phyloP scores from a whole-genome alignment of 1,140 invertebrate genomes.

The Parasteatoda tepidariorum region DNA sequence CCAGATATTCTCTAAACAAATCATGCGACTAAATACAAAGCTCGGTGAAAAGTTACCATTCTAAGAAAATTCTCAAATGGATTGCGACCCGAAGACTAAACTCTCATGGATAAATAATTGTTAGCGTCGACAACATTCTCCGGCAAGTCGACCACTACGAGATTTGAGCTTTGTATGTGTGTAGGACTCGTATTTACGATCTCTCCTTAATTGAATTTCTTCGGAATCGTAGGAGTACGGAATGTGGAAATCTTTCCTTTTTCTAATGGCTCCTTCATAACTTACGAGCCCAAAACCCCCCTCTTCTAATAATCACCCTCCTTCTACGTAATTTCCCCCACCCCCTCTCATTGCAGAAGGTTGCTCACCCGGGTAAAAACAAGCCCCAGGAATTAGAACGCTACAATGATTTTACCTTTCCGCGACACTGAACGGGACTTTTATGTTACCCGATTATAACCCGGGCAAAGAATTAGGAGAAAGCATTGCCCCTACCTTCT shows the following conservation, averaged over 20 bases:
- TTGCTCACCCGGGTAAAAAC: constrained; percentile 22
- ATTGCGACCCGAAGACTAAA: too few species aligned
- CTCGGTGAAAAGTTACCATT: too few species aligned
- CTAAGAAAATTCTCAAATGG: too few species aligned
- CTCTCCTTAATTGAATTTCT: constrained; percentile 40
- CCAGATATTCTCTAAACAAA: too few species aligned
- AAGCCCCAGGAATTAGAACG: constrained; percentile 34
- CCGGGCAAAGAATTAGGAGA: constrained; percentile 9
- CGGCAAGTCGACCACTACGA: constrained; percentile 2
- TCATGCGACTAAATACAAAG: too few species aligned
- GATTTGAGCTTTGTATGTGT: constrained; percentile 36
- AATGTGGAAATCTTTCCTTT: neutral
- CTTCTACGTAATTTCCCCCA: constrained; percentile 13
- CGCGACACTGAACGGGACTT: neutral
- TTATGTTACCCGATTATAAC: constrained; percentile 31
- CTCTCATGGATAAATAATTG: neutral
- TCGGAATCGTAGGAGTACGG: neutral
- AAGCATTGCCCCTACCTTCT: neutral
- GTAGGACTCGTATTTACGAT: constrained; percentile 39
- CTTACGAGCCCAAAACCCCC: neutral
- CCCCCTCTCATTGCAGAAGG: neutral
- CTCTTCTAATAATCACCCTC: constrained; percentile 48
- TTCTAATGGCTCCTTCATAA: constrained; percentile 37
- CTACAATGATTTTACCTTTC: constrained; percentile 48
- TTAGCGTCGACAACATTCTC: constrained; percentile 15